phyloP scores from a whole-genome alignment of 2,888 invertebrate genomes.

The Gisinianus flammeolus region DNA sequence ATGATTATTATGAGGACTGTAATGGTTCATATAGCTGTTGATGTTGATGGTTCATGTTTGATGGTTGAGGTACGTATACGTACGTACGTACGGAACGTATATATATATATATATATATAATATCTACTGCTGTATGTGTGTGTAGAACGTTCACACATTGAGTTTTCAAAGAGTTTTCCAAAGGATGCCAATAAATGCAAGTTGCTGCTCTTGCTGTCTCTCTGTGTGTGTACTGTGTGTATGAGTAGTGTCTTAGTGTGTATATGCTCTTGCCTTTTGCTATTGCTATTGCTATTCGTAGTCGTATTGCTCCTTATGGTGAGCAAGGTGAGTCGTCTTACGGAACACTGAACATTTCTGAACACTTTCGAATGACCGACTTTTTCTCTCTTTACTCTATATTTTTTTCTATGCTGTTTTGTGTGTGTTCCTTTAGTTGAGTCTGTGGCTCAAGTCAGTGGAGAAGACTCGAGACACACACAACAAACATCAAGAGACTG shows the following conservation, averaged over 20 bases:
- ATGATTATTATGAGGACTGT: not conserved
- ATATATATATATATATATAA: not conserved
- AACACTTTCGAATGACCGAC: conserved; percentile 45
- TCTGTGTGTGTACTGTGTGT: not conserved
- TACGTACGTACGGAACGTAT: not conserved
- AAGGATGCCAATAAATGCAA: conserved; percentile 13
- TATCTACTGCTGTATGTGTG: not conserved
- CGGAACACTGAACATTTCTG: conserved; percentile 36
- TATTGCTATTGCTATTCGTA: not conserved
- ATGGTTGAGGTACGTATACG: not conserved
- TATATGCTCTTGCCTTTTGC: not conserved
- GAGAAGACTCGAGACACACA: not conserved
- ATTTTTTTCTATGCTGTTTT: conserved; percentile 9
- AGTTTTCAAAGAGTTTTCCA: conserved; percentile 8
- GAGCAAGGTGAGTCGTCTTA: conserved; percentile 36
- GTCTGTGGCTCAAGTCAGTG: conserved; percentile 18
- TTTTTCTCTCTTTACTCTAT: conserved; percentile 33
- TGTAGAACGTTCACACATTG: not conserved
- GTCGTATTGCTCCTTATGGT: conserved; percentile 3
- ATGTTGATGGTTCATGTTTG: not conserved
- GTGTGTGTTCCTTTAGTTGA: not conserved
- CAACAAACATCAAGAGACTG: no score
- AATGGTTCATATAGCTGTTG: not conserved
- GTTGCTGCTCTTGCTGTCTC: not conserved
- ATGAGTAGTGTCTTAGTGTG: not conserved